These are phyloP conservation scores for Lepisosteus oculatus DNA, from an alignment of 2,113 vertebrate genomes.

Conservation along the genomic window DNA sequence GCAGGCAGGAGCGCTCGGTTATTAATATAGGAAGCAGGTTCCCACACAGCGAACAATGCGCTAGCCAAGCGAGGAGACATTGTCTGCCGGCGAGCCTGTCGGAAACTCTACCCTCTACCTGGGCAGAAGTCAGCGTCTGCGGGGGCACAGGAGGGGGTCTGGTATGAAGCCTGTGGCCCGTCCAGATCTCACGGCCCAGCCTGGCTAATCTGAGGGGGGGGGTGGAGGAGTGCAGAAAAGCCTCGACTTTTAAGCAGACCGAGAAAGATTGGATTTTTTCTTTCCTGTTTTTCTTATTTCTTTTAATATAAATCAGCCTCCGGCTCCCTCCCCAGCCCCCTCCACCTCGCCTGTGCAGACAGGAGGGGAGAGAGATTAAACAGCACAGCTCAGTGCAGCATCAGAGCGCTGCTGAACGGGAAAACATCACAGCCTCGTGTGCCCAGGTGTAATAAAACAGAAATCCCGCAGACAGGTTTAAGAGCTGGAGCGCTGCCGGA, in stretches of 20 bases:
- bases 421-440: too few species aligned
- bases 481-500: not conserved
- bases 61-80: conserved; percentile 61
- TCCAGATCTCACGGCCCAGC: too few species aligned
- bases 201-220: not conserved
- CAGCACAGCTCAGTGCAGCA: too few species aligned
- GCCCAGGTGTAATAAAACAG: not conserved
- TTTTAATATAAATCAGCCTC: too few species aligned
- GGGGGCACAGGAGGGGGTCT: conserved; percentile 45
- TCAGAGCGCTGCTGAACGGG: too few species aligned
- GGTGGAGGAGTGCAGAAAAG: not conserved
- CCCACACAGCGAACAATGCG: conserved; percentile 82
- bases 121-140: conserved; percentile 62
- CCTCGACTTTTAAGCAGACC: too few species aligned
- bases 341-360: too few species aligned
- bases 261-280: too few species aligned
- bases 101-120: conserved; percentile 78
- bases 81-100: conserved; percentile 61
- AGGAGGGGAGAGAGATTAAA: too few species aligned
- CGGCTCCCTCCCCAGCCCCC: too few species aligned
- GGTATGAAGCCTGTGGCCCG: too few species aligned
- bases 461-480: not conserved
- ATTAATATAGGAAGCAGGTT: conserved; percentile 76
- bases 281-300: too few species aligned
- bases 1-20: conserved; percentile 27